Conservation (phyloP, 64 coral and sea anemone species). For the Astreopora myriophthalma region DNA sequence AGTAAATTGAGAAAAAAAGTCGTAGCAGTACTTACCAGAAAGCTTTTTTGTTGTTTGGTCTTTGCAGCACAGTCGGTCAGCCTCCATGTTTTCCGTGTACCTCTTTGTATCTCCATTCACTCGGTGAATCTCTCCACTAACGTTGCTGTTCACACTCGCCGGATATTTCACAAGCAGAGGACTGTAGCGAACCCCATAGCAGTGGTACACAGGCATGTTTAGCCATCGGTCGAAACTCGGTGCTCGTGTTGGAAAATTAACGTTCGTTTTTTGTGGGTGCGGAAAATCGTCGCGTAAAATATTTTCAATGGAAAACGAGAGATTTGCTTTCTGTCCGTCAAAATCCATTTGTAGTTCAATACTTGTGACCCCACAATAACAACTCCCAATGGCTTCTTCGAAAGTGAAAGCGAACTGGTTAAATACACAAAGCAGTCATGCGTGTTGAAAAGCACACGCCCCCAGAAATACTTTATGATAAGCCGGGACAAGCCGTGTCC, state of each 20-base stretch:
- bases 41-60: neutral
- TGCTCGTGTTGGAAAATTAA: neutral
- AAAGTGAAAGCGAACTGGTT: neutral
- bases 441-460: neutral
- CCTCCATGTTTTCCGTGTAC: neutral
- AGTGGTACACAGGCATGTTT: neutral
- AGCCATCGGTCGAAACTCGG: neutral
- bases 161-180: constrained; percentile 9
- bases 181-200: neutral
- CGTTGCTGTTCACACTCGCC: neutral
- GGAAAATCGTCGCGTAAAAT: constrained; percentile 44
- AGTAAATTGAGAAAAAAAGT: neutral
- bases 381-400: no score
- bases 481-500: neutral
- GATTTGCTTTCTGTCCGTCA: neutral
- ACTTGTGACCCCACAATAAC: neutral
- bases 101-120: neutral
- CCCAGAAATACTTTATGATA: neutral
- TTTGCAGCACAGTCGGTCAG: neutral
- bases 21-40: neutral
- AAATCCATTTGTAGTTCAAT: neutral
- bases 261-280: neutral
- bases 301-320: constrained; percentile 40
- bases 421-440: neutral
- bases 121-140: neutral